Evolutionary conservation across 2,113 vertebrate species (phyloP), one percentile per base, ranked within the genome.

Genomic region (Mystacornis crossleyi): DNA sequence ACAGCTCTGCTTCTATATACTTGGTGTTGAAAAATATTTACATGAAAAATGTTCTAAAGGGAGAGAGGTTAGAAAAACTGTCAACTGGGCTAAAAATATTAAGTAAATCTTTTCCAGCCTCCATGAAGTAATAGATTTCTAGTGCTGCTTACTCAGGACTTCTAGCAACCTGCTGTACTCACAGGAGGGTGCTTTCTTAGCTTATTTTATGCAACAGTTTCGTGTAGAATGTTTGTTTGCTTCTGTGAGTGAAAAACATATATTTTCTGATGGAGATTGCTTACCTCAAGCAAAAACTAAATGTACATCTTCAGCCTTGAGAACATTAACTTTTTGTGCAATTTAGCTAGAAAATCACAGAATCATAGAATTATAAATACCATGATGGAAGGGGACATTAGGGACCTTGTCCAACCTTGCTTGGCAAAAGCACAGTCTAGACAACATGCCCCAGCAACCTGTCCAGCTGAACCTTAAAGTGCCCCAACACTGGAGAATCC

Each of bases 61-160:
- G 48, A 90, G 23, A 89, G 36, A 89, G 69, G 81, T 91, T 90
- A 91, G 23, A 43, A 89, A 92, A 95, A 66, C 60, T 89, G 55
- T 78, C 78, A 79, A 23, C 51, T 25, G 43, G 72, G 73, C 33
- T 96, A 74, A 93, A 87, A 91, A 81, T 69, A 83, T 43, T 70
- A 78, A 73, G 47, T 9, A 81, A 64, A 84, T 70, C 5, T 67
- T 87, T 90, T 81, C 77, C n/a, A 81, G 14, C 8, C 57, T 94
- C 31, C 36, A 64, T 38, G 48, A 95, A 91, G 47, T 20, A 80
- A 93, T 40, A 72, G 66, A 82, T 84, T 47, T 81, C 77, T 84
- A 81, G 50, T 51, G 40, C 55, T 83, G 47, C 72, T 83, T 91
- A 89, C 21, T 73, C 14, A 21, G 55, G 42, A 57, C 58, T 79